Evolutionary conservation across 2,888 invertebrate species (phyloP), one percentile per base, ranked within the genome.

Genomic region (Epistrophella euchroma): DNA sequence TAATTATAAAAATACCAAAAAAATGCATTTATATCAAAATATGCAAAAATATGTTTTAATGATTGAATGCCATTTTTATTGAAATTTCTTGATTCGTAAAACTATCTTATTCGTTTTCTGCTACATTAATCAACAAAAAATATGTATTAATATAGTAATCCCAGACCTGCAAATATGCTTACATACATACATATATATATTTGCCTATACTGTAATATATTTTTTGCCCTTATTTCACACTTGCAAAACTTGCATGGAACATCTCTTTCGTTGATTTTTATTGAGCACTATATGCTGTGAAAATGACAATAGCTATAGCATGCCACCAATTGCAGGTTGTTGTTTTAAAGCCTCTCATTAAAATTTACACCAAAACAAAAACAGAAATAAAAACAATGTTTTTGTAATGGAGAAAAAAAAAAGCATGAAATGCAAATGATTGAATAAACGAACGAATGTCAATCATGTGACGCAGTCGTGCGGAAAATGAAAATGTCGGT

Each of bases 401-500:
- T 15, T 13, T 37, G 19, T 28, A 43, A 9, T 17, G 28, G 17
- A 7, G 43, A 74, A 55, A 11, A 76, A 50, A 50, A 52, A 25
- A 15, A 60, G 4, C 22, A 62, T 43, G 19, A 25, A 0, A 55
- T 45, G 43, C 55, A 35, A 55, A 22, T 78, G 71, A 55, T 72
- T 19, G 47, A 64, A 40, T 25, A 15, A 58, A 40, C 37, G 25
- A 58, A 68, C 72, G 76, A 47, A 55, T 73, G 76, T 73, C 76
- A 82, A 82, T 82, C 76, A 82, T 77, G 64, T 45, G 45, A 73
- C 32, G 72, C 72, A 62, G 82, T 73, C 82, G 77, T 55, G 82
- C 68, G 77, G 82, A 77, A 82, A 82, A 77, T 82, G 58, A 82
- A 74, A 68, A 73, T 52, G 47, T 37, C 66, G 66, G 15, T 37